Evolutionary conservation across 2,113 vertebrate genomes (phyloP).

Genomic region (Trematomus loennbergii): DNA sequence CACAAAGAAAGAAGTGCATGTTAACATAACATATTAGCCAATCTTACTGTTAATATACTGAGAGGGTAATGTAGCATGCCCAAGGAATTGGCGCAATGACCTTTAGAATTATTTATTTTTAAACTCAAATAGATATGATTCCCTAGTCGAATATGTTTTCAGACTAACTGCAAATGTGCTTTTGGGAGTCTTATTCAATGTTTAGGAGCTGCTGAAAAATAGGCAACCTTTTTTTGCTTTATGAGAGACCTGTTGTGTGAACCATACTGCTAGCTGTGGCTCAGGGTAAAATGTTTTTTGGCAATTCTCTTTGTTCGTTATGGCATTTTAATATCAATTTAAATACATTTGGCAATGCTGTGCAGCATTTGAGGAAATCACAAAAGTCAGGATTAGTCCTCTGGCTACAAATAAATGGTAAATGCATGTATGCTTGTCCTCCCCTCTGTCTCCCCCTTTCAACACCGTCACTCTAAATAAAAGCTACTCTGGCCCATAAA

Average conservation of each 20-base stretch:
- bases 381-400: not conserved
- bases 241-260: not conserved
- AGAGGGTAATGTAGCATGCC: not conserved
- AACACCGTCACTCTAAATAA: too few relatives aligned
- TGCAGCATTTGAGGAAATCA: not conserved
- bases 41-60: not conserved
- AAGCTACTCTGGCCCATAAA: too few relatives aligned
- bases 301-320: not conserved
- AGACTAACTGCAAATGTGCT: too few relatives aligned
- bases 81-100: not conserved
- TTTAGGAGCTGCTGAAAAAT: not conserved
- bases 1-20: constrained; percentile 5
- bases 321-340: not conserved
- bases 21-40: constrained; percentile 10
- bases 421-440: too few relatives aligned
- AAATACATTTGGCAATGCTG: not conserved
- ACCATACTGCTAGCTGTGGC: not conserved
- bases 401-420: not conserved
- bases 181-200: not conserved
- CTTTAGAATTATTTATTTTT: not conserved
- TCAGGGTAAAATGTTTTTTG: not conserved
- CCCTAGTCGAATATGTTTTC: too few relatives aligned
- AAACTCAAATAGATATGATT: not conserved
- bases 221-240: not conserved
- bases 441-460: too few relatives aligned